These are phyloP conservation scores for Ecliptopera silaceata DNA, from an alignment of 2,888 invertebrate species.

Conservation along the genomic window DNA sequence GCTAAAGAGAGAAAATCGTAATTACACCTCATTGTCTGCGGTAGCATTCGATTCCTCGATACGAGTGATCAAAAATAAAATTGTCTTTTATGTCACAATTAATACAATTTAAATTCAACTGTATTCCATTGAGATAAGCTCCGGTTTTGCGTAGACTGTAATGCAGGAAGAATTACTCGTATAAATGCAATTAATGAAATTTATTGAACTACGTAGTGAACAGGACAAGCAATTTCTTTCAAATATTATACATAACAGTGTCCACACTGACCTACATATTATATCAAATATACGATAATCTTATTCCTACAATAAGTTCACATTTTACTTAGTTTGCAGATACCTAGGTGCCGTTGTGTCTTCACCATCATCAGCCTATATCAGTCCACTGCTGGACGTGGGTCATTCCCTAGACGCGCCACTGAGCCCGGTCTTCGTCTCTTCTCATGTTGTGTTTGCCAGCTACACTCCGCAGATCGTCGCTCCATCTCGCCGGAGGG, in stretches of 20 bases:
- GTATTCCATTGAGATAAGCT: slow-evolving; percentile 1
- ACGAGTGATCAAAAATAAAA: slow-evolving; percentile 62
- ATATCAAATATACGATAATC: no score
- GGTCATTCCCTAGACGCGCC: no score
- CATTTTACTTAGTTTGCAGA: no score
- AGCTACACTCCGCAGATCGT: no score
- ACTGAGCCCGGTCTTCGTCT: no score
- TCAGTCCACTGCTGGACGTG: no score
- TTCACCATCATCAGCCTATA: no score
- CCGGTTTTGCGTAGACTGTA: slow-evolving; percentile 25
- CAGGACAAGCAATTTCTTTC: slow-evolving; percentile 4
- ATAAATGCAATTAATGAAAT: slow-evolving; percentile 52
- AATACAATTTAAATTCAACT: slow-evolving; percentile 4
- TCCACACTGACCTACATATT: no score
- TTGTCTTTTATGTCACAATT: slow-evolving; percentile 42
- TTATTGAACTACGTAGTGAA: slow-evolving; percentile 8
- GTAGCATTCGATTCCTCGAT: slow-evolving; percentile 58
- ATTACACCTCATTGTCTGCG: slow-evolving; percentile 65
- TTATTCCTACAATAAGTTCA: no score
- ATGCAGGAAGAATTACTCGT: slow-evolving; percentile 28
- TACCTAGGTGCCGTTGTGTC: no score
- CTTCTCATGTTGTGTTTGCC: no score
- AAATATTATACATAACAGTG: neutral
- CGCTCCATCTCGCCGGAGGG: no score
- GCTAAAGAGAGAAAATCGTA: slow-evolving; percentile 52